A percentile compares a stretch with the other conserved stretches of the same genome.
These are phyloP conservation scores for Myopa tessellatipennis DNA, from an alignment of 2,888 invertebrate species.

Conservation along the genomic window DNA sequence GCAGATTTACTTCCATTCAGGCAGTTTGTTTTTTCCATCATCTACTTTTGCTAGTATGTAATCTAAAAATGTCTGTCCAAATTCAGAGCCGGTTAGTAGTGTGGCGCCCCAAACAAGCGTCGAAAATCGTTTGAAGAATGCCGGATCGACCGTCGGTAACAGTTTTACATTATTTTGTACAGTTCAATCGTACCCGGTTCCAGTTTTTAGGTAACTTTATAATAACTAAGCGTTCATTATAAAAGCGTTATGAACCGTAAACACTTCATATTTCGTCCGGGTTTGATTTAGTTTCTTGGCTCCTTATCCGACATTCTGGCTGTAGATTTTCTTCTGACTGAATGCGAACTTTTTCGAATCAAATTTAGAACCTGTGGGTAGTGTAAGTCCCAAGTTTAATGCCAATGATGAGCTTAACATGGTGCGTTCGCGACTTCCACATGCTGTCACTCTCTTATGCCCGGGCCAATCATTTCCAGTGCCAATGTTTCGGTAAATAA, in stretches of 20 bases:
- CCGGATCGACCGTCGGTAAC: constrained; percentile 58
- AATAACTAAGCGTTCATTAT: too few species aligned
- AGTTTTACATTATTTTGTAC: constrained; percentile 78
- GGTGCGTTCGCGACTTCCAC: constrained; percentile 51
- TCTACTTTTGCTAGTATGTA: not conserved
- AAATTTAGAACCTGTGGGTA: constrained; percentile 69
- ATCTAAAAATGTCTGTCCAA: not conserved
- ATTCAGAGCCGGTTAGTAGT: constrained; percentile 72
- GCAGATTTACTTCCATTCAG: not conserved
- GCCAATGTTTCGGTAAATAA: constrained; percentile 73
- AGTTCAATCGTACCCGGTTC: constrained; percentile 80
- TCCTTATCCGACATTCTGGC: too few species aligned
- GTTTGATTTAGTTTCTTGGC: too few species aligned
- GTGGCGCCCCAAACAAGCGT: constrained; percentile 69
- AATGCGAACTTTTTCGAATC: too few species aligned
- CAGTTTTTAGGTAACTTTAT: constrained; percentile 70
- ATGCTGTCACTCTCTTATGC: constrained; percentile 69
- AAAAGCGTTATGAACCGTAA: too few species aligned
- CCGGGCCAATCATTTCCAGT: constrained; percentile 77
- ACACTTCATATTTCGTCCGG: too few species aligned
- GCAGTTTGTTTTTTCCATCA: not conserved
- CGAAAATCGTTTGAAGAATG: constrained; percentile 74
- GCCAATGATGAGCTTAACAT: constrained; percentile 71
- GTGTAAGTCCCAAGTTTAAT: constrained; percentile 75
- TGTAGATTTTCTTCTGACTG: too few species aligned